phyloP scores from a whole-genome alignment of 2,113 vertebrate species.

The Equus quagga region DNA sequence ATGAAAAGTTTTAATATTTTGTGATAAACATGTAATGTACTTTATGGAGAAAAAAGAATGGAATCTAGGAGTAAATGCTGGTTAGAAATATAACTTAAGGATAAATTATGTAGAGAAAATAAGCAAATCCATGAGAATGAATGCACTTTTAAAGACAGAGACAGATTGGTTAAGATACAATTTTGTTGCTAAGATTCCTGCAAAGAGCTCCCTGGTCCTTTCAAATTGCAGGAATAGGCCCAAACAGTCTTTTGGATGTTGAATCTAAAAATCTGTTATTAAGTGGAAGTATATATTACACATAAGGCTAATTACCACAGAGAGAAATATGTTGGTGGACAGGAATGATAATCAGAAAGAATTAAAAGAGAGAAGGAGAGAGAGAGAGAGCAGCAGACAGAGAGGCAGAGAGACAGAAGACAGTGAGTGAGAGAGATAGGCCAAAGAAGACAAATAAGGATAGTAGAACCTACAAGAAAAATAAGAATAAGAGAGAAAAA shows the following conservation, averaged over 20 bases:
- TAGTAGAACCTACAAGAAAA: neutral
- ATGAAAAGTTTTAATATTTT: conserved; percentile 31
- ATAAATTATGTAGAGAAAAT: neutral
- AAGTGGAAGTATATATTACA: neutral
- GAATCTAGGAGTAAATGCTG: neutral
- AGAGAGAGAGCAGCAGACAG: neutral
- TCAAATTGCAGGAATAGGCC: neutral
- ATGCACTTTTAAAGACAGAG: neutral
- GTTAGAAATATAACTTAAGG: neutral
- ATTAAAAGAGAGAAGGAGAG: neutral
- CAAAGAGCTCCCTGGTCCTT: neutral
- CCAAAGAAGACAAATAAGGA: neutral
- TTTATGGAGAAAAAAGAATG: neutral
- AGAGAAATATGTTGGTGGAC: neutral
- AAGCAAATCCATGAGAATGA: neutral
- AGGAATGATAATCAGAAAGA: neutral
- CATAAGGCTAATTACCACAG: neutral
- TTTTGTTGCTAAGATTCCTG: conserved; percentile 9
- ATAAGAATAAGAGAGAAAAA: neutral
- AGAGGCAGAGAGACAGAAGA: neutral
- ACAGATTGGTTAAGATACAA: neutral
- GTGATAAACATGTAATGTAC: neutral
- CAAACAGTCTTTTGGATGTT: neutral
- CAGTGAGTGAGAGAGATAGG: neutral
- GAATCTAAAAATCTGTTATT: neutral